Percentiles rank a stretch among this genome's conserved stretches.
These are phyloP conservation scores for Aviceda subcristata DNA, from an alignment of 2,113 vertebrate genomes.

Conservation along the genomic window DNA sequence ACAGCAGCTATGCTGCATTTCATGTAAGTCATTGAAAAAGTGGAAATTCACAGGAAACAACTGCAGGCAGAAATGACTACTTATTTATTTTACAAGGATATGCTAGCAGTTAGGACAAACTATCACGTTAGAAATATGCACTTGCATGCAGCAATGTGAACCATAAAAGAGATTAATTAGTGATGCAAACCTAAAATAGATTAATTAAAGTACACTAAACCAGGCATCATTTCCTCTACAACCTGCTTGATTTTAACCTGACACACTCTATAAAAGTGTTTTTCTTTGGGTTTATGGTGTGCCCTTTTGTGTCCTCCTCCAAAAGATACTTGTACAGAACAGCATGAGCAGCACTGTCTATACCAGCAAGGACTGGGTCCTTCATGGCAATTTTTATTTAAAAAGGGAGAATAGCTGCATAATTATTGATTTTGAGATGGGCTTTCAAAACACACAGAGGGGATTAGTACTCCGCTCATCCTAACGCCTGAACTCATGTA, in stretches of 20 bases:
- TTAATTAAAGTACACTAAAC: conserved; percentile 25
- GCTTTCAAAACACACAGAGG: not conserved
- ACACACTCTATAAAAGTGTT: not conserved
- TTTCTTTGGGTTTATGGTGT: not conserved
- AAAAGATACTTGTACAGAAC: not conserved
- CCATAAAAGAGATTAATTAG: conserved; percentile 34
- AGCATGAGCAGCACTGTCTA: not conserved
- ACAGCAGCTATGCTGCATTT: not conserved
- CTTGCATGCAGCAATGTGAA: not conserved
- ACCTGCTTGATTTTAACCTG: not conserved
- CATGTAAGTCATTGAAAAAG: not conserved
- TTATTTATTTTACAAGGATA: conserved; percentile 19
- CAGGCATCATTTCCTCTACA: not conserved
- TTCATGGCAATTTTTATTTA: not conserved
- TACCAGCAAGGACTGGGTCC: not conserved
- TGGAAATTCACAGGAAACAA: conserved; percentile 3
- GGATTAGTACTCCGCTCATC: conserved; percentile 13
- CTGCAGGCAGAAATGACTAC: not conserved
- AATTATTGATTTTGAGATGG: not conserved
- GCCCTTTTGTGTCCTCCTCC: not conserved
- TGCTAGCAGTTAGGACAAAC: not conserved
- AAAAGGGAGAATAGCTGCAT: not conserved
- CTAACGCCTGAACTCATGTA: not conserved
- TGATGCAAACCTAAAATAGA: conserved; percentile 12
- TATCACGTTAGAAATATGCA: not conserved